Percentiles rank a stretch among this genome's conserved stretches.
Conservation (phyloP, 2,113 vertebrate genomes). For the Equus przewalskii region DNA sequence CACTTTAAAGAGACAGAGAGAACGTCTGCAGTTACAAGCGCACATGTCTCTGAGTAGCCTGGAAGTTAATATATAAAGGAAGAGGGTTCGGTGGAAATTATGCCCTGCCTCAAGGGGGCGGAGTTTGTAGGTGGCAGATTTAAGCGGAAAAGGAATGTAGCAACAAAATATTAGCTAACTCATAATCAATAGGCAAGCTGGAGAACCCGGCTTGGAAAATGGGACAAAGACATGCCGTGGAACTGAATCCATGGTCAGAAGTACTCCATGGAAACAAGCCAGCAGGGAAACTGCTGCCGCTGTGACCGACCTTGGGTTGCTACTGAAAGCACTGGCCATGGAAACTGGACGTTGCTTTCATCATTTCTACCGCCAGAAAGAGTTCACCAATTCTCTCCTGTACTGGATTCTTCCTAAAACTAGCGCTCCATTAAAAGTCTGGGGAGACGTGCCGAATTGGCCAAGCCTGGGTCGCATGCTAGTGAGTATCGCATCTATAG, state of each 20-base stretch:
- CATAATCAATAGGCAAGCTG: background rate
- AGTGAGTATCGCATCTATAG: background rate
- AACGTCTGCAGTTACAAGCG: background rate
- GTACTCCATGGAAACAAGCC: background rate
- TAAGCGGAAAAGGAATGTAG: background rate
- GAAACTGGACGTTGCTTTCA: background rate
- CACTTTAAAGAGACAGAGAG: background rate
- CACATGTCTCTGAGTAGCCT: background rate
- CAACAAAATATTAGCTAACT: background rate
- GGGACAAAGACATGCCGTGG: background rate
- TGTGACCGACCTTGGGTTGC: background rate
- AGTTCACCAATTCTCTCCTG: background rate
- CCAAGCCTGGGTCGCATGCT: background rate
- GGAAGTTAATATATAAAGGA: background rate
- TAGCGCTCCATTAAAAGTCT: background rate
- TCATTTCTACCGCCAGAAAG: background rate
- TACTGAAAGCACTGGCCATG: background rate
- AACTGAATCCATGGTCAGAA: background rate
- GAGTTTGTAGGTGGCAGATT: background rate
- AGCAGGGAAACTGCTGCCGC: background rate
- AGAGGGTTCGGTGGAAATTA: background rate
- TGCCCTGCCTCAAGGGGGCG: background rate
- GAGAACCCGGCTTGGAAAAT: background rate
- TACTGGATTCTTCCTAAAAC: background rate
- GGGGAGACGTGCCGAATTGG: background rate